Evolutionary conservation across 1,140 invertebrate genomes (phyloP).

Genomic region (Trichomalopsis sarcophagae): DNA sequence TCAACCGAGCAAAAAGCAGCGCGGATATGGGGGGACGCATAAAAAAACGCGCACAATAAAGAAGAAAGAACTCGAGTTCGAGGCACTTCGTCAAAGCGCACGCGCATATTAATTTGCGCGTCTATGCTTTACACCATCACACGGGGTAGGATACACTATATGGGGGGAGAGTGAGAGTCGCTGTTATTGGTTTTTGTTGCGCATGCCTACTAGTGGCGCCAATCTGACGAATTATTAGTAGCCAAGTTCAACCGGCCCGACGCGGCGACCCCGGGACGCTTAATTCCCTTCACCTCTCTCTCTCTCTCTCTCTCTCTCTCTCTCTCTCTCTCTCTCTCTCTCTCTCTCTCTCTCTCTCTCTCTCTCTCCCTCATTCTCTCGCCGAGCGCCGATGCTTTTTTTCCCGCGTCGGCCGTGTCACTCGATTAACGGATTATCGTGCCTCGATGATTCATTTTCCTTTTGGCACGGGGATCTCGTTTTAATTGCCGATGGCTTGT

Average conservation of each 20-base stretch:
- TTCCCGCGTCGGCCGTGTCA: background rate
- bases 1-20: background rate
- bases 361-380: background rate
- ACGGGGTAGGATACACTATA: background rate
- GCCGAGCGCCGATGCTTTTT: background rate
- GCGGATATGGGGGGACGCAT: background rate
- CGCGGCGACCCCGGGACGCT: background rate
- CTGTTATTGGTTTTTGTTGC: slow-evolving; percentile 73
- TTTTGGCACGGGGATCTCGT: background rate
- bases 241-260: slow-evolving; percentile 68
- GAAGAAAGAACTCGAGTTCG: background rate
- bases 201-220: slow-evolving; percentile 69
- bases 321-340: too few species aligned
- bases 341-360: background rate
- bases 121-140: background rate
- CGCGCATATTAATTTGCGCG: background rate
- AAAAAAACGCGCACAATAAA: background rate
- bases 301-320: background rate
- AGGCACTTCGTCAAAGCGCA: background rate
- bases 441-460: background rate
- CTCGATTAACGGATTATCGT: slow-evolving; percentile 22
- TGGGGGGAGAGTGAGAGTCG: slow-evolving; percentile 39
- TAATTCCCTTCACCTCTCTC: slow-evolving; percentile 27
- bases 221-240: slow-evolving; percentile 72
- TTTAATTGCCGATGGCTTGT: background rate